Conservation (phyloP, 2,888 invertebrate genomes). For the Theretra japonica region DNA sequence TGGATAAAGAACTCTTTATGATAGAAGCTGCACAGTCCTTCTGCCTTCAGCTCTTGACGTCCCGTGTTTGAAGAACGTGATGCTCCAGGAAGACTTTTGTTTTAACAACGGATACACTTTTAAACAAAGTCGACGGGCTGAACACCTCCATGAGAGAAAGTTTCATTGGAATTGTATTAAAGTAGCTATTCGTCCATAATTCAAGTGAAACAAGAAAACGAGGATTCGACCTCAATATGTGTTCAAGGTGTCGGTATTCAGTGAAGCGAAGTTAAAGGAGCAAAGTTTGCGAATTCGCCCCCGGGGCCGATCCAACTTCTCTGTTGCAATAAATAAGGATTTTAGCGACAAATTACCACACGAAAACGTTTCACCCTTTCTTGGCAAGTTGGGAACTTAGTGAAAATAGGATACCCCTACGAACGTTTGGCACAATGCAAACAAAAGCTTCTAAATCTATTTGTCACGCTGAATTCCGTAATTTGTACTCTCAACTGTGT, state of each 20-base stretch:
- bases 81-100: too few relatives aligned
- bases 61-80: too few relatives aligned
- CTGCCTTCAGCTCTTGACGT: too few relatives aligned
- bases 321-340: constrained; percentile 84
- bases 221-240: constrained; percentile 82
- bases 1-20: too few relatives aligned
- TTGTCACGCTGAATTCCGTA: constrained; percentile 19
- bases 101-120: not conserved
- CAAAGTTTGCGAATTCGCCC: constrained; percentile 79
- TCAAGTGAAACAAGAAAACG: constrained; percentile 77
- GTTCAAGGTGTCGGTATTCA: constrained; percentile 79
- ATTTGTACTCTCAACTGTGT: not conserved
- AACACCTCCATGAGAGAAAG: constrained; percentile 29
- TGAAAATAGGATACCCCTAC: constrained; percentile 61
- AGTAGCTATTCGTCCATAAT: constrained; percentile 66
- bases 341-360: constrained; percentile 83
- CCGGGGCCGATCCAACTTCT: constrained; percentile 80
- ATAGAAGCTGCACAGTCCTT: too few relatives aligned
- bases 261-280: constrained; percentile 81
- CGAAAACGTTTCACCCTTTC: constrained; percentile 78
- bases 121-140: constrained; percentile 20
- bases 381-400: constrained; percentile 70
- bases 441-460: constrained; percentile 52
- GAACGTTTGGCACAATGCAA: constrained; percentile 49
- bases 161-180: constrained; percentile 62